Evolutionary conservation across 30 jellyfish, hydroid and myxozoan species (phyloP).

Genomic region (Nemopilema nomurai): DNA sequence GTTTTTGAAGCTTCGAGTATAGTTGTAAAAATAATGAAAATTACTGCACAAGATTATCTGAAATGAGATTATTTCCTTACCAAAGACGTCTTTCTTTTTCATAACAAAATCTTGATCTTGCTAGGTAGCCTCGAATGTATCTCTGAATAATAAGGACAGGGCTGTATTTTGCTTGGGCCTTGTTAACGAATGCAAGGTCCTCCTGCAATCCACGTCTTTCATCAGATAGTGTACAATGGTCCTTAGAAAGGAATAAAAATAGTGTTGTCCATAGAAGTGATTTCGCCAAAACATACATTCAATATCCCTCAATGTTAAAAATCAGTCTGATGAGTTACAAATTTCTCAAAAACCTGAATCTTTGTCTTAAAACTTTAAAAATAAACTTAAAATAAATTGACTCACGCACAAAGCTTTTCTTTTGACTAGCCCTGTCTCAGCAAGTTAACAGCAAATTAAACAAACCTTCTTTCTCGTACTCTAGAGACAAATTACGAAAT

Average conservation of each 20-base stretch:
- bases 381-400: too few relatives aligned
- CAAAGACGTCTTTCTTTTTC: constrained; percentile 68
- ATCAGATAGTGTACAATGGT: background rate
- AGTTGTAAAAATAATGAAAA: background rate
- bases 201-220: constrained; percentile 19
- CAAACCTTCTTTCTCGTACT: too few relatives aligned
- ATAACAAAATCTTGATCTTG: constrained; percentile 57
- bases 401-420: too few relatives aligned
- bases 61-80: constrained; percentile 36
- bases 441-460: too few relatives aligned
- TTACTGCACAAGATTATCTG: background rate
- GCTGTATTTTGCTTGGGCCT: constrained; percentile 72
- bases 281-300: too few relatives aligned
- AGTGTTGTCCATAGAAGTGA: background rate
- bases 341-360: too few relatives aligned
- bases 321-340: too few relatives aligned
- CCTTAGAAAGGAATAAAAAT: constrained; percentile 5
- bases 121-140: constrained; percentile 72
- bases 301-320: too few relatives aligned
- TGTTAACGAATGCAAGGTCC: constrained; percentile 61
- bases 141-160: constrained; percentile 87
- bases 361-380: too few relatives aligned
- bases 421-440: too few relatives aligned
- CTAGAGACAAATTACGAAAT: too few relatives aligned
- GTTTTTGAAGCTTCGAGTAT: background rate